Percentiles rank a stretch among this genome's conserved stretches.
These are phyloP conservation scores for Ictalurus punctatus DNA, from an alignment of 2,113 vertebrate species.

Conservation along the genomic window DNA sequence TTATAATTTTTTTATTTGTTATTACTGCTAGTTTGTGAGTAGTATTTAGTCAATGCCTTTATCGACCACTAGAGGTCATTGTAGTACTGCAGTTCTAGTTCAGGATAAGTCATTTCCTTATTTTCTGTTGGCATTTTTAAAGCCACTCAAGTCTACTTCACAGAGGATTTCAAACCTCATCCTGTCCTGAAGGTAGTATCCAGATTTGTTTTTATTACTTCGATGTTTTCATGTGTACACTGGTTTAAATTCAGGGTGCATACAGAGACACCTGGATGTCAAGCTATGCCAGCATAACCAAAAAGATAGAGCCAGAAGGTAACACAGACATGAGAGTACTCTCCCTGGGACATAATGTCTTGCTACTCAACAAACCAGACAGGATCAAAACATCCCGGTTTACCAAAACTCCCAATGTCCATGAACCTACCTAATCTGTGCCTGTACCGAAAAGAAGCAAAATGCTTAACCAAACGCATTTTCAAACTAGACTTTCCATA, in stretches of 20 bases:
- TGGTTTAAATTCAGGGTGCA: background rate
- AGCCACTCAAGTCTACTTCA: background rate
- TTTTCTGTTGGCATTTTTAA: background rate
- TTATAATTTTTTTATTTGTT: background rate
- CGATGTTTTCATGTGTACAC: background rate
- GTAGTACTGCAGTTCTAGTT: constrained; percentile 35
- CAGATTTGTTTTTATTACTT: background rate
- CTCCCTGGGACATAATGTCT: too few relatives aligned
- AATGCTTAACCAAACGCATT: too few relatives aligned
- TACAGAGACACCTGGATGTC: background rate
- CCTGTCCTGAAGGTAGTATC: background rate
- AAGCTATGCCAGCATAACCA: too few relatives aligned
- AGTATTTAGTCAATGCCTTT: background rate
- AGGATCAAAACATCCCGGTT: background rate
- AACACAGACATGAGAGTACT: too few relatives aligned
- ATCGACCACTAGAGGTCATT: constrained; percentile 62
- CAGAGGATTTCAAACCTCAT: background rate
- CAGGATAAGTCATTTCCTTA: background rate
- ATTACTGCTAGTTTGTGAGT: background rate
- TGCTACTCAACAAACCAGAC: background rate
- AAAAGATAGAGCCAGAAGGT: background rate
- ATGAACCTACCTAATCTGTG: background rate
- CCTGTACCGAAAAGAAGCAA: too few relatives aligned
- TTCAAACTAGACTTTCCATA: too few relatives aligned
- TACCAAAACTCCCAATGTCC: background rate